These are phyloP conservation scores for Leptinotarsa tumamoca DNA, from an alignment of 2,888 invertebrate genomes.

Conservation along the genomic window DNA sequence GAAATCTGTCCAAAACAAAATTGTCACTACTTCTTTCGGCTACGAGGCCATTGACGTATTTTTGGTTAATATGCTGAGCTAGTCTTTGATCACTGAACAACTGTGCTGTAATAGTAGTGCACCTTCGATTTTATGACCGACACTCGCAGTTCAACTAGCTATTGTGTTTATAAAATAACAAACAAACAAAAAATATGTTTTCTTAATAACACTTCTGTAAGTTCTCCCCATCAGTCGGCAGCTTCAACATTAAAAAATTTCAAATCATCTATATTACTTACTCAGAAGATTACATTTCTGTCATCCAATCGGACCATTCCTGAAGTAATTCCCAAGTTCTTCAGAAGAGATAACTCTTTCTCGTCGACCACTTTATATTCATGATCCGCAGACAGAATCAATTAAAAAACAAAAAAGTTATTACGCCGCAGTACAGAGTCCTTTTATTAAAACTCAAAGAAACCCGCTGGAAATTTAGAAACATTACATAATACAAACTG, in stretches of 20 bases:
- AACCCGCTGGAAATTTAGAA: slow-evolving; percentile 40
- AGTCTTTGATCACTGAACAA: no score
- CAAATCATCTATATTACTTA: not conserved
- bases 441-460: slow-evolving; percentile 36
- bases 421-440: slow-evolving; percentile 23
- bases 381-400: slow-evolving; percentile 28
- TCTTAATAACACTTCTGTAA: no score
- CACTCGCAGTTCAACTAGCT: no score
- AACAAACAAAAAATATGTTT: no score
- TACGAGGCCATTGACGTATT: no score
- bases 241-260: not conserved
- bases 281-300: not conserved
- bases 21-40: no score
- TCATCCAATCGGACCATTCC: slow-evolving; percentile 3
- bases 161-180: no score
- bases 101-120: no score
- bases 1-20: no score
- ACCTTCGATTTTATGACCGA: no score
- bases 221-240: no score
- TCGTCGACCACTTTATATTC: slow-evolving; percentile 26
- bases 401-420: slow-evolving; percentile 33
- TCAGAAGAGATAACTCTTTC: slow-evolving; percentile 3
- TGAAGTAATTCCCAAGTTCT: slow-evolving; percentile 11
- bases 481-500: slow-evolving; percentile 43
- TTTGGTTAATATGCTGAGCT: no score